These are phyloP conservation scores for Lasioglossum zephyrum DNA, from an alignment of 2,888 invertebrate species.

Conservation along the genomic window DNA sequence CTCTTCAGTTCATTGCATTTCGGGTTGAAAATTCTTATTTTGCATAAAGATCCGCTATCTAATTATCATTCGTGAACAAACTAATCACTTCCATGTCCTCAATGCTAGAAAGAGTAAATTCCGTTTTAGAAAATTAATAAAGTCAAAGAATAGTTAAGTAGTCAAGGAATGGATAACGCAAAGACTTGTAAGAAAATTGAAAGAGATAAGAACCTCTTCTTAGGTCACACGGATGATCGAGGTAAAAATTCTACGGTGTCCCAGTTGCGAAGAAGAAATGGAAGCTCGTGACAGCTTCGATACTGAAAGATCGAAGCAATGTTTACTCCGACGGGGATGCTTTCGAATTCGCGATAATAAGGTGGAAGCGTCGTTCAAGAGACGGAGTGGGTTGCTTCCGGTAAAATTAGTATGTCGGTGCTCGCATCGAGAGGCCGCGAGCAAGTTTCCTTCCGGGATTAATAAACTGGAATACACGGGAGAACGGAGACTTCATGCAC, in stretches of 20 bases:
- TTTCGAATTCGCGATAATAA: conserved; percentile 8
- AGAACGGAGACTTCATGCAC: not conserved
- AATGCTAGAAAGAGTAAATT: not conserved
- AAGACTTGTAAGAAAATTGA: not conserved
- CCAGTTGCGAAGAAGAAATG: not conserved
- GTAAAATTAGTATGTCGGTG: conserved; percentile 18
- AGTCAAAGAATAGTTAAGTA: too few relatives aligned
- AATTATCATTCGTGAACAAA: not conserved
- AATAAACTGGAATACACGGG: conserved; percentile 14
- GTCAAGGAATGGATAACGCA: not conserved
- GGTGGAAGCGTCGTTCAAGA: not conserved
- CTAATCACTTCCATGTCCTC: not conserved
- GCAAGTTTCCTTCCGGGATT: conserved; percentile 11
- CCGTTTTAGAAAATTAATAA: too few relatives aligned
- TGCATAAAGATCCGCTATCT: too few relatives aligned
- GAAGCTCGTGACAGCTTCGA: not conserved
- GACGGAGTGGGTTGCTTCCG: not conserved
- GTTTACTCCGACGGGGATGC: not conserved
- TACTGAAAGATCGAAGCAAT: not conserved
- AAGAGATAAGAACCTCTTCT: not conserved
- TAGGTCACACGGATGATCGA: not conserved
- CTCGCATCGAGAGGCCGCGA: not conserved
- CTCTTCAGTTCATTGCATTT: too few relatives aligned
- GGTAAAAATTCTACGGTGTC: not conserved
- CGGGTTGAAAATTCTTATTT: too few relatives aligned